Evolutionary conservation across 1,140 invertebrate genomes (phyloP).

Genomic region (Drosophila obscura): DNA sequence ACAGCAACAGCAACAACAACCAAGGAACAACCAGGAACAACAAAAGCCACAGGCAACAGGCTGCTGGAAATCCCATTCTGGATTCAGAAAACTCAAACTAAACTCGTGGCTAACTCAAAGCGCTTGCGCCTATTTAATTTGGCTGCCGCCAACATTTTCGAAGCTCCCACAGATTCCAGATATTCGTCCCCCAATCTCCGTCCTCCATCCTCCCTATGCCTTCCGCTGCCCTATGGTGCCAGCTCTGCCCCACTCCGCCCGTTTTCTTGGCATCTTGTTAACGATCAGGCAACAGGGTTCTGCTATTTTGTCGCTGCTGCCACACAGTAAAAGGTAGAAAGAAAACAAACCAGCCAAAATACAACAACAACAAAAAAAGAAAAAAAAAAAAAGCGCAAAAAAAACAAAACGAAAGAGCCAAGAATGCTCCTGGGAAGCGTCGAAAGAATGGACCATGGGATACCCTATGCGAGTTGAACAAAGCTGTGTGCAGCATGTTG

Average conservation of each 20-base stretch:
- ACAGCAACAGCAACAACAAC: slow-evolving; percentile 36
- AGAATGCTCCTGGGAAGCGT: slow-evolving; percentile 18
- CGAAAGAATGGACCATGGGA: not conserved
- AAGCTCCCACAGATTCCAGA: slow-evolving; percentile 77
- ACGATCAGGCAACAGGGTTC: slow-evolving; percentile 81
- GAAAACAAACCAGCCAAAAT: slow-evolving; percentile 31
- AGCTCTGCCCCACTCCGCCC: not conserved
- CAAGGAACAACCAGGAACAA: slow-evolving; percentile 18
- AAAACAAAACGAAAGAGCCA: slow-evolving; percentile 31
- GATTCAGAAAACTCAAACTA: slow-evolving; percentile 30
- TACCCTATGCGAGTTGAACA: not conserved
- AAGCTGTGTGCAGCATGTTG: no score
- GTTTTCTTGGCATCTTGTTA: slow-evolving; percentile 80
- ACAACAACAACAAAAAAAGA: slow-evolving; percentile 42
- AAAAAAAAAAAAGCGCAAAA: slow-evolving; percentile 35
- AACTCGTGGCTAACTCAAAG: slow-evolving; percentile 76
- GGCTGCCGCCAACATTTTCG: slow-evolving; percentile 69
- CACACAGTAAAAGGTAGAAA: slow-evolving; percentile 42
- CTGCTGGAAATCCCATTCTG: slow-evolving; percentile 45
- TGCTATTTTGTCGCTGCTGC: slow-evolving; percentile 79
- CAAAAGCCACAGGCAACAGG: slow-evolving; percentile 13
- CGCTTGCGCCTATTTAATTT: slow-evolving; percentile 80
- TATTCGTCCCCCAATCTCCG: slow-evolving; percentile 35
- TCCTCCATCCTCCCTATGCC: not conserved
- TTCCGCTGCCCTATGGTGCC: not conserved